Percentiles rank a stretch among this genome's conserved stretches.
Conservation (phyloP, 2,113 vertebrate genomes). For the Columba livia region DNA sequence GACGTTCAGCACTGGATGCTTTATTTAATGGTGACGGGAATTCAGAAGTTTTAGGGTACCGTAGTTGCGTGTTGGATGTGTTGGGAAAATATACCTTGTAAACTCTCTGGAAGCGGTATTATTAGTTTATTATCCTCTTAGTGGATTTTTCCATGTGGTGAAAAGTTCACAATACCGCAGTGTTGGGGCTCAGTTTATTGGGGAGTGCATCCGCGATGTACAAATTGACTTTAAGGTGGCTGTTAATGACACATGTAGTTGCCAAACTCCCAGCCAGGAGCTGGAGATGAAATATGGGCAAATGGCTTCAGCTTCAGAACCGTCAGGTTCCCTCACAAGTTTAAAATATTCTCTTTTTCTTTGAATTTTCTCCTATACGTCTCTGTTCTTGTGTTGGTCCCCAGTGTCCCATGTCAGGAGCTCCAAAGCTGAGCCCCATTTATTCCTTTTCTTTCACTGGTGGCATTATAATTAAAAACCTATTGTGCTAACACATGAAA, state of each 20-base stretch:
- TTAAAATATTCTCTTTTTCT: background rate
- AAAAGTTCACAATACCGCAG: background rate
- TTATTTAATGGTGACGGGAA: background rate
- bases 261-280: background rate
- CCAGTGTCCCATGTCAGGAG: background rate
- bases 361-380: background rate
- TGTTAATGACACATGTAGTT: fast-evolving
- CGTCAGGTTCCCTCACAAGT: background rate
- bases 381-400: background rate
- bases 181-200: background rate
- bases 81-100: background rate
- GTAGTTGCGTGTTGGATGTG: background rate
- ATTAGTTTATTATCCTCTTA: background rate
- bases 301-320: background rate
- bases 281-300: background rate
- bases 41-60: background rate
- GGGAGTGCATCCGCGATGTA: background rate
- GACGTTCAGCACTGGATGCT: background rate
- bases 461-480: background rate
- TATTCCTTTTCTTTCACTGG: background rate
- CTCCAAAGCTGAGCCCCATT: background rate
- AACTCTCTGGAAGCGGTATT: background rate
- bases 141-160: background rate
- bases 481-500: background rate
- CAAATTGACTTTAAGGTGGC: background rate